These are phyloP conservation scores for Oscheius sp. DNA, from an alignment of 1,140 invertebrate genomes.

Conservation along the genomic window DNA sequence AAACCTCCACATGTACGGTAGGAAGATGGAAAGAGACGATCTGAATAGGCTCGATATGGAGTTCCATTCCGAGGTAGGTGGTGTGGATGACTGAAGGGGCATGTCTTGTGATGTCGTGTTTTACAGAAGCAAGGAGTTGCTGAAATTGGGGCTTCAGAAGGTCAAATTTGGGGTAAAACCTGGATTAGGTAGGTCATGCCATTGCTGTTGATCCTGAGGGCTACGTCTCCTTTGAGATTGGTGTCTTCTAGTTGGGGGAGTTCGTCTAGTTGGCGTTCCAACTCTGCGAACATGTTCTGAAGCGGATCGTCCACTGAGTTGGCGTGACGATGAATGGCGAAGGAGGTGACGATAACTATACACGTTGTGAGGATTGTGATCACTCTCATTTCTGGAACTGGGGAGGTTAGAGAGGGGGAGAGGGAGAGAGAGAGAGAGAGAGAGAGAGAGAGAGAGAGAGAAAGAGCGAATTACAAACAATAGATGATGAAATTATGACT, in stretches of 20 bases:
- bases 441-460: too few species aligned
- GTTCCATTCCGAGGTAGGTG: background rate
- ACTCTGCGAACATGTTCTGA: background rate
- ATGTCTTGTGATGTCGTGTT: background rate
- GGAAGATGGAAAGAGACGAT: background rate
- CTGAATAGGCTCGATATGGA: background rate
- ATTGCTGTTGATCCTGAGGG: background rate
- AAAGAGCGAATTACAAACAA: too few species aligned
- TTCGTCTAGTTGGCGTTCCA: background rate
- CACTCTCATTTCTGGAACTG: background rate
- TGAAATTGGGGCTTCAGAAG: too few species aligned
- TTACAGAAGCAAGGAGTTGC: background rate
- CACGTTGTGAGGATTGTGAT: background rate
- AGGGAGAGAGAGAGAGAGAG: too few species aligned
- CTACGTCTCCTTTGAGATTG: background rate
- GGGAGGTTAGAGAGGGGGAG: too few species aligned
- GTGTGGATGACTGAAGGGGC: background rate
- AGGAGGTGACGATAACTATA: background rate
- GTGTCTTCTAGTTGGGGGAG: background rate
- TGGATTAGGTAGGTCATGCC: background rate
- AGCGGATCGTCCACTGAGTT: conserved; percentile 5
- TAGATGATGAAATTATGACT: too few species aligned
- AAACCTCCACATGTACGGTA: background rate
- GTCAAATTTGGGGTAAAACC: too few species aligned
- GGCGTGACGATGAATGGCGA: background rate